phyloP scores from a whole-genome alignment of 2,888 invertebrate genomes.

The Coelinius sp. region DNA sequence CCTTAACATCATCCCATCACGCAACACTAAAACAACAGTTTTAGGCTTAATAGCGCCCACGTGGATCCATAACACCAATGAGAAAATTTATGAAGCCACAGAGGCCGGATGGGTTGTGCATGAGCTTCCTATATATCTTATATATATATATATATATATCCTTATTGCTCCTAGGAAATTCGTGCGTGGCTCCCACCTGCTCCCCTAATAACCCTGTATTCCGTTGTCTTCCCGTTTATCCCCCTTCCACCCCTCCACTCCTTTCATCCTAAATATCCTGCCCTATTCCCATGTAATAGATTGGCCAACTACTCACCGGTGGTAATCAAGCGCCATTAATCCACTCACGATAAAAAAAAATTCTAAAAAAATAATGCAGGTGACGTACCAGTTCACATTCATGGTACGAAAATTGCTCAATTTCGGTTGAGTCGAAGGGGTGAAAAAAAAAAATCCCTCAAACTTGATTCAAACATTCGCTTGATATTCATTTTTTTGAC shows the following conservation, averaged over 20 bases:
- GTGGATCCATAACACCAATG: slow-evolving; percentile 41
- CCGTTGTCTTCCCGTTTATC: slow-evolving; percentile 41
- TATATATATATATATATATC: too few relatives aligned
- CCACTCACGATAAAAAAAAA: slow-evolving; percentile 11
- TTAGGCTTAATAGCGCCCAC: slow-evolving; percentile 27
- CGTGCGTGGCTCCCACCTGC: slow-evolving; percentile 51
- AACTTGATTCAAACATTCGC: not conserved
- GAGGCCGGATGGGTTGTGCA: slow-evolving; percentile 46
- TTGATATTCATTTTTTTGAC: not conserved
- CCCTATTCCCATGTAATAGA: slow-evolving; percentile 1
- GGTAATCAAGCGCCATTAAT: slow-evolving; percentile 31
- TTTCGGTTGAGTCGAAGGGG: slow-evolving; percentile 1
- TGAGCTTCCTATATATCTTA: slow-evolving; percentile 39
- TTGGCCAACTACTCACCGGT: not conserved
- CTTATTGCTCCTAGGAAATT: slow-evolving; percentile 41
- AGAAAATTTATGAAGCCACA: slow-evolving; percentile 50
- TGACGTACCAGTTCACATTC: slow-evolving; percentile 16
- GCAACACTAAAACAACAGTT: not conserved
- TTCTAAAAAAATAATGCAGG: slow-evolving; percentile 5
- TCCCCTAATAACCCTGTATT: slow-evolving; percentile 48
- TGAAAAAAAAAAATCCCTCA: not conserved
- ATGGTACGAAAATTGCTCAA: slow-evolving; percentile 20
- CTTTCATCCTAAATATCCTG: slow-evolving; percentile 32
- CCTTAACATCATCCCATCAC: not conserved
- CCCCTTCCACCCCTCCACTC: slow-evolving; percentile 34